These are phyloP conservation scores for Micropoecilia bifurca DNA, from an alignment of 2,797 vertebrate species.

Conservation along the genomic window DNA sequence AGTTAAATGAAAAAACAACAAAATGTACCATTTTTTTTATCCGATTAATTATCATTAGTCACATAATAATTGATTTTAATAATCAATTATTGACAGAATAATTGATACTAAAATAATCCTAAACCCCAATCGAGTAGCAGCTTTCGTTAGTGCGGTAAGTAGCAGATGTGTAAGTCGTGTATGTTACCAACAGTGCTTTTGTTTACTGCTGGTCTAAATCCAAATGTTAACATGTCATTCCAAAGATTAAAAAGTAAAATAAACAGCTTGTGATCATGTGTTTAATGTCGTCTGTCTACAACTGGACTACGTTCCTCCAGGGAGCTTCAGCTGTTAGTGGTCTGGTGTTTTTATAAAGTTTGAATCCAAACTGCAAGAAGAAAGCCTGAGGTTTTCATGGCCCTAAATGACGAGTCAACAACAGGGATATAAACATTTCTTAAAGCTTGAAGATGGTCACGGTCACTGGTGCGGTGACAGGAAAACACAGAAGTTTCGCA, in stretches of 20 bases:
- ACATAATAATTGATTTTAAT: no score
- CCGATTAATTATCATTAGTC: no score
- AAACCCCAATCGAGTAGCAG: not conserved
- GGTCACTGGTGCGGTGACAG: not conserved
- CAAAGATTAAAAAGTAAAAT: not conserved
- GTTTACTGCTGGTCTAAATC: not conserved
- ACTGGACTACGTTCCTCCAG: not conserved
- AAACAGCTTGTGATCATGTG: not conserved
- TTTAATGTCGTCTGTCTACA: not conserved
- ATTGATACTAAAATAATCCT: no score
- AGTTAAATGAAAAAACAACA: no score
- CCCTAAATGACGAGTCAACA: not conserved
- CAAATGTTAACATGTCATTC: not conserved
- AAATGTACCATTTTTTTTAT: no score
- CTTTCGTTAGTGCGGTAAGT: not conserved
- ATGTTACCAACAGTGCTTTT: not conserved
- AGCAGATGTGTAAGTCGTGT: not conserved
- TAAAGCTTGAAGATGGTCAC: not conserved
- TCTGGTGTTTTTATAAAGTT: not conserved
- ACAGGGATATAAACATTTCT: not conserved
- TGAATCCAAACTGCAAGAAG: not conserved
- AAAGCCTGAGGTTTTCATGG: not conserved
- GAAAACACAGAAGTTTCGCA: not conserved
- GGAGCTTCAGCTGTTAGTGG: not conserved
- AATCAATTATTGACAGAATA: no score